Base-by-base conservation (phyloP, 2,888 invertebrate species). In the Nomada hirtipes region DNA sequence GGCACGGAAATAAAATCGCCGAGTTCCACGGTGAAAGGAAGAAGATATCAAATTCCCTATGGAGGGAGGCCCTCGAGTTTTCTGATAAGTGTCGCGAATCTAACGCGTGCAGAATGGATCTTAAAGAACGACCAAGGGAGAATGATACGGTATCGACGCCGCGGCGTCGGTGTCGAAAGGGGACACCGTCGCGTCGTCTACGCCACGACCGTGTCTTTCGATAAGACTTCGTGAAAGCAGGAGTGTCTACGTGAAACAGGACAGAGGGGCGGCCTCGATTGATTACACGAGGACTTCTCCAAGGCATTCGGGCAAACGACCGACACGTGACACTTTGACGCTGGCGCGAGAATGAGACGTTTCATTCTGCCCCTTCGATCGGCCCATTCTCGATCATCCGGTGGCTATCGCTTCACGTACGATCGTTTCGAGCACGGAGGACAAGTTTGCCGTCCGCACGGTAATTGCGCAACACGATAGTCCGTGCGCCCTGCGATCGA, bases 1-100 rank as follows among this genome's bases (percentile, higher is more conserved):
- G 78, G 29, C 72, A 53, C 29, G 75, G 78, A 85, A 87, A 82
- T 86, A 86, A 79, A 88, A 86, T 88, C 79, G 85, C 36, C 69
- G 47, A 78, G 81, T 67, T 71, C 67, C 65, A 75, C 59, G 67
- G 65, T 13, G 29, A 20, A n/a, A 47, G 47, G 67, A 36, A 20
- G 29, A 53, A 20, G 29, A 53, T 67, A 73, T 83, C 83, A 65
- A 60, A 65, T 77, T 85, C 85, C 75, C 84, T 2, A n/a, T 18
- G 59, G 82, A 76, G 70, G 57, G 67, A 76, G 67, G 69, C 70
- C 42, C 61, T 63, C 71, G 60, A 79, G 60, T 69, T 63, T 63
- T 60, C 57, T 59, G 44, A 65, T 53, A 75, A 57, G 59, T 44
- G 20, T 26, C 63, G 64, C 57, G 82, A 74, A 55, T 64, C 52